Base-by-base conservation (phyloP, 2,797 vertebrate species). In the Sebastes paucispinis region DNA sequence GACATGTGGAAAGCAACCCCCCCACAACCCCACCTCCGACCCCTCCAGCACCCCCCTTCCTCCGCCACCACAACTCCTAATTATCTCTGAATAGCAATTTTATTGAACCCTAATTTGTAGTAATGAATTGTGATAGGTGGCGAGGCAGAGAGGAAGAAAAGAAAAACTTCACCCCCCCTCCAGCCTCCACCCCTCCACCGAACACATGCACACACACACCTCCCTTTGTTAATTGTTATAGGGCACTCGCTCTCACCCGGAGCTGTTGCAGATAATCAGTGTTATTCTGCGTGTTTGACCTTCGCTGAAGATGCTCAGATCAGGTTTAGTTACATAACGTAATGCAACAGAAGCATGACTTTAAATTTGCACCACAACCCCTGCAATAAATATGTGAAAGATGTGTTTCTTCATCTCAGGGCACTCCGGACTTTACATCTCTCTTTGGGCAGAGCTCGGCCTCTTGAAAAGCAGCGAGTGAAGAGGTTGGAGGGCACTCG, bases 21-120 rank as follows among this genome's bases (percentile, higher is more conserved):
- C 75, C 81, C 5, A 2, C 5, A 6, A 39, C 89, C 43, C 57
- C 72, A 85, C 77, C 36, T 4, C 69, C 83, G 74, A 83, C 90
- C 80, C 80, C 74, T 67, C 64, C 79, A 64, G 92, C 91, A 88
- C 73, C 0, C 78, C 2, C 82, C 43, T 47, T 18, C 43, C 43
- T 18, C 43, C 16, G 0, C 72, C 91, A 84, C 93, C 92, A 91
- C 91, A 94, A 89, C 93, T 90, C 92, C 95, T 97, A 97, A 96
- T 97, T 97, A 97, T 96, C 95, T 96, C 95, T 96, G 96, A 97
- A 96, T 97, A 96, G 94, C 94, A 97, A 96, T 96, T 96, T 95
- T 96, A 97, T 96, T 96, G 95, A 96, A 96, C 93, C 93, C 96
- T 97, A 96, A 96, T 97, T 97, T 97, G 96, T 93, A 93, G 94